Base-by-base conservation (phyloP, 2,888 invertebrate species). In the Noctua janthe region DNA sequence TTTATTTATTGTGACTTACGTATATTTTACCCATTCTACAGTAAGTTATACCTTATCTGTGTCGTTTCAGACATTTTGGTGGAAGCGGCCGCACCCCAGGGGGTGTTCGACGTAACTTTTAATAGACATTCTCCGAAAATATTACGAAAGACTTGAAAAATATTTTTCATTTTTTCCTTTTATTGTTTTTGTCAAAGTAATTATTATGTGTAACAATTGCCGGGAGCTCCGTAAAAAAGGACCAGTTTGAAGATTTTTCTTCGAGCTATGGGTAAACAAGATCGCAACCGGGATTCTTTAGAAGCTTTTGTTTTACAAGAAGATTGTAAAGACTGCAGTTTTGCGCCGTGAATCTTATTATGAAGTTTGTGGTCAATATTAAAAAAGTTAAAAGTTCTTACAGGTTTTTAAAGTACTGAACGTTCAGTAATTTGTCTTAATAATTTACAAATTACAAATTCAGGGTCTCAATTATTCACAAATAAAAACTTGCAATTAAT, bases 31-130 rank as follows among this genome's bases (percentile, higher is more conserved):
- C 51, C 76, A 78, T 76, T 77, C 67, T 81, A 62, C 56, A 23
- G 80, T 83, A 81, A 84, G 76, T 87, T 80, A 80, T 67, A 71
- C 74, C 83, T 86, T 88, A 88, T 89, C 87, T 87, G 56, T 79
- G 79, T 82, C 82, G 70, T 84, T 81, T 83, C 85, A 87, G 87
- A 81, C 82, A 73, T 86, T 87, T 85, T 69, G 59, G 74, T 87
- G 70, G 56, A 80, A 77, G 71, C 29, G 69, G 71, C 56, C 80
- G 64, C 73, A 75, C 83, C 79, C 83, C 35, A 29, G 79, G 70
- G 88, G 81, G 76, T 78, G 51, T 81, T 88, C 51, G 56, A 67
- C 75, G 54, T 74, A 84, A 89, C 80, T 88, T 89, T 83, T 89
- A 89, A 86, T 83, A 83, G 80, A 82, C 82, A 71, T 71, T 80